Evolutionary conservation across 2,888 invertebrate species (phyloP), one percentile per base, ranked within the genome.

Genomic region (Philereme vetulata): DNA sequence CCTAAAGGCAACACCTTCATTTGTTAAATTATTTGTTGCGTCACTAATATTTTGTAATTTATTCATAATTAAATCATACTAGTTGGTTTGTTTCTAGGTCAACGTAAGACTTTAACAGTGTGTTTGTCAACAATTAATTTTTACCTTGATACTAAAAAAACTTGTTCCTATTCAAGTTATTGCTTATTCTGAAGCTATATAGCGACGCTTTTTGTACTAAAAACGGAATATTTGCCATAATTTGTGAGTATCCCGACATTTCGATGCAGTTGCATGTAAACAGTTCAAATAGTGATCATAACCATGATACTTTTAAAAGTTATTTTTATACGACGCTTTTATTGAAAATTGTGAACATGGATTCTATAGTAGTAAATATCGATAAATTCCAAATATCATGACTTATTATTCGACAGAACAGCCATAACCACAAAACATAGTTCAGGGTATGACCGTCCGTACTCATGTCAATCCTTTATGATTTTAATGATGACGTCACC

Each of bases 401-500:
- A 21, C 2, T 21, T 21, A 21, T 21, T 21, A 21, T 33, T 34
- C 9, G 1, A 48, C 43, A 8, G 34, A 47, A 51, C n/a, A 43
- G 44, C 44, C 58, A 44, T 34, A 49, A 33, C 36, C 48, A 38
- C 8, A n/a, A 9, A 32, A 32, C 21, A 10, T 42, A 35, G 9
- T 6, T 57, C 51, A 46, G 21, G 21, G 36, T 4, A 1, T 3
- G 45, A 48, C 36, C 42, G 51, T 45, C 49, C 4, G 7, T 35
- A 49, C 21, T n/a, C 43, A 51, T 56, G 51, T 52, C 57, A 57
- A 57, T 65, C 57, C 70, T 73, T 72, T 71, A 67, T 73, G 68
- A 72, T 72, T 67, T 62, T 61, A 67, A 66, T 68, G 63, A 55
- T 78, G 80, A 79, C 80, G 80, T 62, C 78, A 80, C 53, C 55